These are phyloP conservation scores for Toxotes lorentzi DNA, from an alignment of 2,797 vertebrate species.

Conservation along the genomic window DNA sequence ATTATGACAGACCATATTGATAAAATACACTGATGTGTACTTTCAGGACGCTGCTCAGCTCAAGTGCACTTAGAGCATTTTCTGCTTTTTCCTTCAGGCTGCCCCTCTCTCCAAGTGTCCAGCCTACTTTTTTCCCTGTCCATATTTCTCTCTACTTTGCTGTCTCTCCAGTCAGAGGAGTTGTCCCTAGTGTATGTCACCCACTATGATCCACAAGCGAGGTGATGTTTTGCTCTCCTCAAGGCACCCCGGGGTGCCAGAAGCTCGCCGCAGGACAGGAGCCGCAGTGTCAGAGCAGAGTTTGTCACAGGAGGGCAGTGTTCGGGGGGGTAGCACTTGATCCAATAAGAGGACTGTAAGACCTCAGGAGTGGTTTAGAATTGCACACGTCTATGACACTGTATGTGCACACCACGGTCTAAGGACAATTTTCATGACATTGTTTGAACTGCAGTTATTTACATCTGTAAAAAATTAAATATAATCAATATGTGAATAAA, in stretches of 20 bases:
- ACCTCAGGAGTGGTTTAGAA: neutral
- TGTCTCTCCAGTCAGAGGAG: slow-evolving; percentile 27
- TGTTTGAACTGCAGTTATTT: slow-evolving; percentile 5
- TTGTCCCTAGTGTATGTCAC: slow-evolving; percentile 43
- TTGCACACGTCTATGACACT: neutral
- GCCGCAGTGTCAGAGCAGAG: slow-evolving; percentile 40
- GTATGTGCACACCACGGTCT: neutral
- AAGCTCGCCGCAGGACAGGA: slow-evolving; percentile 39
- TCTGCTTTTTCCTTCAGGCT: slow-evolving; percentile 16
- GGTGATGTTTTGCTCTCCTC: slow-evolving; percentile 42
- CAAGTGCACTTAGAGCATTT: neutral
- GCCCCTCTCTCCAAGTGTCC: slow-evolving; percentile 2
- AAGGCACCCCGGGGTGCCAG: slow-evolving; percentile 45
- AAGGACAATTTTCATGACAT: neutral
- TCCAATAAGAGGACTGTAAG: slow-evolving; percentile 56
- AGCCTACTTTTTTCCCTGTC: neutral
- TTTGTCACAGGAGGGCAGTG: slow-evolving; percentile 27
- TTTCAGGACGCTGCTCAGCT: slow-evolving; percentile 1
- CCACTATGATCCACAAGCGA: slow-evolving; percentile 34
- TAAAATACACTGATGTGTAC: neutral
- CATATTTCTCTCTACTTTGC: slow-evolving; percentile 14
- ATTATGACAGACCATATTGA: slow-evolving; percentile 8
- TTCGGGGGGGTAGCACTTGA: slow-evolving; percentile 33
- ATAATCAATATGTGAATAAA: neutral
- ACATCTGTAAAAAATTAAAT: neutral